phyloP scores from a whole-genome alignment of 2,797 vertebrate genomes.

The Sciaenops ocellatus region DNA sequence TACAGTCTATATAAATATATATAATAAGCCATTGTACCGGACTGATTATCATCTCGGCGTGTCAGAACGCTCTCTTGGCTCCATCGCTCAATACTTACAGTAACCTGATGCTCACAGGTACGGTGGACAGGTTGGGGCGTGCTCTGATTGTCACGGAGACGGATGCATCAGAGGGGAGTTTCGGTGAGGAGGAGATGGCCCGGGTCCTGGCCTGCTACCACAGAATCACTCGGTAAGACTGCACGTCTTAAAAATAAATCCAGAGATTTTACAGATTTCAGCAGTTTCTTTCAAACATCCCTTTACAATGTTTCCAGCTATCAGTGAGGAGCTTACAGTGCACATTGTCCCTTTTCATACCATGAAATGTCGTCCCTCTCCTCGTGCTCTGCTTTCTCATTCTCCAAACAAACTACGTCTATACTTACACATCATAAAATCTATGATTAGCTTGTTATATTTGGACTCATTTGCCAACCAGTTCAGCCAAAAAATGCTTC shows the following conservation, averaged over 20 bases:
- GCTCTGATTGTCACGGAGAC: constrained; percentile 78
- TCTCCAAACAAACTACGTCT: neutral
- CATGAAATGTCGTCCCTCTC: neutral
- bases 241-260: neutral
- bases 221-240: constrained; percentile 81
- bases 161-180: constrained; percentile 64
- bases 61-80: neutral
- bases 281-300: constrained; percentile 9
- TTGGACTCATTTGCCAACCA: neutral
- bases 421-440: neutral
- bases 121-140: constrained; percentile 84
- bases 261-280: neutral
- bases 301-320: neutral
- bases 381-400: neutral
- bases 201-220: constrained; percentile 82
- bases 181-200: constrained; percentile 70
- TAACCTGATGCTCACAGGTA: constrained; percentile 72
- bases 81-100: neutral
- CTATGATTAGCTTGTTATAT: constrained; percentile 9
- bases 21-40: neutral
- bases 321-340: neutral
- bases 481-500: neutral
- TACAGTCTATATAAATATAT: neutral
- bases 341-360: neutral
- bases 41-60: neutral